Conservation (phyloP, 2,113 vertebrate species). For the Pangasianodon hypophthalmus region DNA sequence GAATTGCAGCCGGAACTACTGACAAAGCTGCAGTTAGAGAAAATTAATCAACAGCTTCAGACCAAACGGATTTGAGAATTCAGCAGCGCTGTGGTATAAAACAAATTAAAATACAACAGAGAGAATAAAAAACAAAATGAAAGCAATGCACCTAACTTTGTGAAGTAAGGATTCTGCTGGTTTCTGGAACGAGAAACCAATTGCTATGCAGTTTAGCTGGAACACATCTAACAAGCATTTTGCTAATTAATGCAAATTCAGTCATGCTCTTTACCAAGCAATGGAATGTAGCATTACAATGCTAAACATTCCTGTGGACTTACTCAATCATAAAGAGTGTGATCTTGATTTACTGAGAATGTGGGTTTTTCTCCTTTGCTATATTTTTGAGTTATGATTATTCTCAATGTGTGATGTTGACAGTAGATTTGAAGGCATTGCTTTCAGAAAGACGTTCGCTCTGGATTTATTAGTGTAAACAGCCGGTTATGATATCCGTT, state of each 20-base stretch:
- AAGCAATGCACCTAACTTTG: background rate
- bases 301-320: conserved; percentile 31
- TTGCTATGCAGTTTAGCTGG: background rate
- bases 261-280: background rate
- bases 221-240: background rate
- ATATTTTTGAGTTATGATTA: conserved; percentile 12
- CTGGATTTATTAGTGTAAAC: conserved; percentile 42
- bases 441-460: conserved; percentile 15
- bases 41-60: background rate
- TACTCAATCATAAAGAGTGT: conserved; percentile 17
- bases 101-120: background rate
- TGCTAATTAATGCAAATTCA: conserved; percentile 20
- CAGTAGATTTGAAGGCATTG: conserved; percentile 17
- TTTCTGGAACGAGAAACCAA: background rate
- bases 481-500: conserved; percentile 12
- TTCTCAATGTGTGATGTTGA: conserved; percentile 6
- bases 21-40: background rate
- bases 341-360: conserved; percentile 18
- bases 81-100: background rate
- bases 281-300: background rate
- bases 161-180: background rate
- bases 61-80: background rate
- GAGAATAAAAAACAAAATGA: background rate
- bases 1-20: background rate
- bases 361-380: background rate